A percentile compares a stretch with the other conserved stretches of the same genome.
These are phyloP conservation scores for Lepisosteus oculatus DNA, from an alignment of 2,113 vertebrate genomes.

Conservation along the genomic window DNA sequence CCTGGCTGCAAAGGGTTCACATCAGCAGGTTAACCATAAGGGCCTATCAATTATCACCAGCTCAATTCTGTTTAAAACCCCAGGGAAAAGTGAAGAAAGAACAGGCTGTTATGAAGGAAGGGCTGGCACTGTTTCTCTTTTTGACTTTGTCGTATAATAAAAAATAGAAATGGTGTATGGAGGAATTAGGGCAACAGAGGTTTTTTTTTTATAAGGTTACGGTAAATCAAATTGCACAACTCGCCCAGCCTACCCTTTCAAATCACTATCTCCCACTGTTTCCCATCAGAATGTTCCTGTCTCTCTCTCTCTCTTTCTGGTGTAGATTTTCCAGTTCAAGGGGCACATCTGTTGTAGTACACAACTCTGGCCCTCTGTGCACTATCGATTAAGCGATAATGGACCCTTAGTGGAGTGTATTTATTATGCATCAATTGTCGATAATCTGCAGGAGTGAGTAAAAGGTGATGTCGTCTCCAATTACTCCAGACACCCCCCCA, in stretches of 20 bases:
- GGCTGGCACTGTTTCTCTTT: slow-evolving; percentile 3
- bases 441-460: slow-evolving; percentile 71
- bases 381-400: slow-evolving; percentile 78
- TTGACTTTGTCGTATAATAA: not conserved
- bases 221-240: not conserved
- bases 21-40: slow-evolving; percentile 61
- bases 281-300: too few species aligned
- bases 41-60: slow-evolving; percentile 65
- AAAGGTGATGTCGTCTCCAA: slow-evolving; percentile 69
- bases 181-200: not conserved
- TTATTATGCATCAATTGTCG: slow-evolving; percentile 80
- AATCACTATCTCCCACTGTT: not conserved
- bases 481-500: slow-evolving; percentile 48
- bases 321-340: slow-evolving; percentile 32
- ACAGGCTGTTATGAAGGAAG: slow-evolving; percentile 24
- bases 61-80: slow-evolving; percentile 47
- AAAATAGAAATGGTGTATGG: slow-evolving; percentile 3
- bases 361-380: slow-evolving; percentile 40
- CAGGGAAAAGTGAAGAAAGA: slow-evolving; percentile 30
- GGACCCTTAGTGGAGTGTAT: slow-evolving; percentile 80
- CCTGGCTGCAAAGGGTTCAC: slow-evolving; percentile 61
- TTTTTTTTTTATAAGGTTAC: not conserved
- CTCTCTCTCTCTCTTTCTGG: slow-evolving; percentile 10
- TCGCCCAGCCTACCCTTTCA: not conserved
- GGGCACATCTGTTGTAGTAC: slow-evolving; percentile 55